Conservation (phyloP, 2,888 invertebrate genomes). For the Mellilla xanthometata region DNA sequence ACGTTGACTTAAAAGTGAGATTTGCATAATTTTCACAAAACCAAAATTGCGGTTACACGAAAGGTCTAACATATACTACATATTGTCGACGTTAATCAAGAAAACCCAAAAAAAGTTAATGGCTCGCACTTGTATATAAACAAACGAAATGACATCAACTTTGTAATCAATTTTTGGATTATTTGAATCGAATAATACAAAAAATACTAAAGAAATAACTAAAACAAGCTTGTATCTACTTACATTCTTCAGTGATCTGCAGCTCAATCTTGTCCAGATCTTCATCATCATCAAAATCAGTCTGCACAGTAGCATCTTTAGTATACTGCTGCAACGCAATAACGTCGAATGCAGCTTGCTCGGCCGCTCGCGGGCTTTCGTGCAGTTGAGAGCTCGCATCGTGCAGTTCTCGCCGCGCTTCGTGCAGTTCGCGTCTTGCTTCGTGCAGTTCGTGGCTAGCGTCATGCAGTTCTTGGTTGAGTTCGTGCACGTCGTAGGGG, state of each 20-base stretch:
- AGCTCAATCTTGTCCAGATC: constrained; percentile 75
- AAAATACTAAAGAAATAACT: too few species aligned
- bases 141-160: too few species aligned
- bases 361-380: constrained; percentile 34
- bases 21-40: too few species aligned
- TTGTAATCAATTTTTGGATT: too few species aligned
- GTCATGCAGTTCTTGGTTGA: constrained; percentile 33
- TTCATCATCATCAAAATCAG: constrained; percentile 76
- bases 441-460: constrained; percentile 13
- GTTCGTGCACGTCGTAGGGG: constrained; percentile 48
- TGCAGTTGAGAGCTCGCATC: constrained; percentile 24
- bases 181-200: too few species aligned
- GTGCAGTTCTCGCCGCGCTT: constrained; percentile 5
- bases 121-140: too few species aligned
- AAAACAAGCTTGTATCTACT: constrained; percentile 40
- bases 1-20: too few species aligned
- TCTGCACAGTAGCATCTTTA: constrained; percentile 77
- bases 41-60: too few species aligned
- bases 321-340: constrained; percentile 73
- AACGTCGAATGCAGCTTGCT: constrained; percentile 69
- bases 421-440: constrained; percentile 24
- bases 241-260: constrained; percentile 73
- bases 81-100: too few species aligned
- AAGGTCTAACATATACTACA: too few species aligned
- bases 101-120: too few species aligned